Base-by-base conservation (phyloP, 2,113 vertebrate species). In the Leptodactylus fuscus region DNA sequence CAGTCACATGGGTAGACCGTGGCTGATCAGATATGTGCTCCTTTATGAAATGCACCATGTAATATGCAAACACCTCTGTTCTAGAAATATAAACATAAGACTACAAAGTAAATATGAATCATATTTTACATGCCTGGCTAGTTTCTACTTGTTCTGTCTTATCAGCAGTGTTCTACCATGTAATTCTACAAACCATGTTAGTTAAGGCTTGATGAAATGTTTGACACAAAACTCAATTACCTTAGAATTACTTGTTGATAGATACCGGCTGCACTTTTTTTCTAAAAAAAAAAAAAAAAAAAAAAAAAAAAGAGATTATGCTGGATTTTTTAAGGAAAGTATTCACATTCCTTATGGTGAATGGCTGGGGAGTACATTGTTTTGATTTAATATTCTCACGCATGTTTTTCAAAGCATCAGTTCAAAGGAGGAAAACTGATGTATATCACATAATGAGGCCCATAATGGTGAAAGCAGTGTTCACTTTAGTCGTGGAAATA, bases 281-380 rank as follows among this genome's bases (percentile, higher is more conserved):
- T 18, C 29, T 9, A 67, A 67, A 34, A 36, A 67, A 67, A 5
- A 67, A 34, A 18, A 67, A n/a, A n/a, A n/a, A n/a, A n/a, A n/a
- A 22, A 27, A 5, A 29, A 13, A 13, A 29, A n/a, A n/a, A n/a
- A n/a, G n/a, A n/a, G n/a, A n/a, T n/a, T n/a, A n/a, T n/a, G n/a
- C n/a, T n/a, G n/a, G n/a, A n/a, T n/a, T n/a, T 29, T 62, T 62
- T 32, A 62, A 34, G 32, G 6, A 74, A 48, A 74, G 48, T 74
- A 46, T 74, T 48, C 27, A 44, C 44, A 74, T 74, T 74, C 71
- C 41, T 74, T 74, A 74, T 48, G 6, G 41, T 48, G 41, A 74
- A 74, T 44, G 71, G 41, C 38, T 48, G 36, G 70, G 38, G 70
- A 73, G 70, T 73, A 73, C 70, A 24, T 46, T 46, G 71, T 74